phyloP scores from a whole-genome alignment of 2,113 vertebrate species.

The Marmota flaviventris region DNA sequence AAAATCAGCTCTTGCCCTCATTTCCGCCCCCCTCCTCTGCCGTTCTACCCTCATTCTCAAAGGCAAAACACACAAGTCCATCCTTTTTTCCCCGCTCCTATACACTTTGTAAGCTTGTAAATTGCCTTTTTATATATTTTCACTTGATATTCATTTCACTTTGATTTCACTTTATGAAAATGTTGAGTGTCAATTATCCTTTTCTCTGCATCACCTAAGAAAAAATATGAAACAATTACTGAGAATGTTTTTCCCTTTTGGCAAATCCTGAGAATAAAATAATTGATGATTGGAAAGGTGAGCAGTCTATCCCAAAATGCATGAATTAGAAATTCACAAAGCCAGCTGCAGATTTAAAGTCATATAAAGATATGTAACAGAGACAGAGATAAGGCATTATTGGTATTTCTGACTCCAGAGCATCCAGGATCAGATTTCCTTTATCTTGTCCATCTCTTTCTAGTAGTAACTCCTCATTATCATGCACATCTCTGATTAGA shows the following conservation, averaged over 20 bases:
- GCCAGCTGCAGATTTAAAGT: not conserved
- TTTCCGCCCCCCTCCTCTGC: not conserved
- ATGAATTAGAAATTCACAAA: constrained; percentile 7
- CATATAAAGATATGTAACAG: not conserved
- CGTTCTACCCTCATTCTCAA: not conserved
- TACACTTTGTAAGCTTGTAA: not conserved
- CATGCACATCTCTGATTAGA: not conserved
- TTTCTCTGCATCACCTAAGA: not conserved
- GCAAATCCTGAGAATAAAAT: constrained; percentile 45
- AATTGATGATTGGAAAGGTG: not conserved
- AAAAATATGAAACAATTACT: constrained; percentile 6
- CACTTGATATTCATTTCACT: not conserved
- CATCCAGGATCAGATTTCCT: not conserved
- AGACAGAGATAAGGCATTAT: not conserved
- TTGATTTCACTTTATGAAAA: constrained; percentile 37
- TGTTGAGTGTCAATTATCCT: not conserved
- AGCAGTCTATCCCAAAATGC: not conserved
- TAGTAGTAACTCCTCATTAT: constrained; percentile 16
- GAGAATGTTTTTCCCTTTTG: not conserved
- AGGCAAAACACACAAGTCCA: not conserved
- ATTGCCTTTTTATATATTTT: not conserved
- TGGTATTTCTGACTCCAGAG: not conserved
- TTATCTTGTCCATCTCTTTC: not conserved
- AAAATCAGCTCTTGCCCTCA: not conserved
- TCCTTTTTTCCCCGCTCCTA: not conserved